Base-by-base conservation (phyloP, 2,888 invertebrate species). In the Ectropis crepuscularia region DNA sequence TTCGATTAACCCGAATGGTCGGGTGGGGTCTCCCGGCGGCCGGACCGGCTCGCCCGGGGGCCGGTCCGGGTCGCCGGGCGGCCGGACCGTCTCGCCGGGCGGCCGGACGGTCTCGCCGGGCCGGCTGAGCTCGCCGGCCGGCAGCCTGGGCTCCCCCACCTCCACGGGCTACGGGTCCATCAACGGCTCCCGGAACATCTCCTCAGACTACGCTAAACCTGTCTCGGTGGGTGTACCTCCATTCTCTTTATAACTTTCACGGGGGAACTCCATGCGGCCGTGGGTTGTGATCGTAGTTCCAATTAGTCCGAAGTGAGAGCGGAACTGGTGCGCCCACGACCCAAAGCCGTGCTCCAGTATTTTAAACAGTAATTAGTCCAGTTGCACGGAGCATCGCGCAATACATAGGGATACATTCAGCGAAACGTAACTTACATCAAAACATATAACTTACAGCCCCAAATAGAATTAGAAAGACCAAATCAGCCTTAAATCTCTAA, bases 121-220 rank as follows among this genome's bases (percentile, higher is more conserved):
- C 51, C 16, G 68, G 53, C 75, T 85, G 48, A 92, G 90, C 58
- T 4, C 71, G 58, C 89, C 91, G 5, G 89, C 89, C 6, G 89
- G 89, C 68, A 88, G 94, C 49, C 90, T 94, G 58, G 90, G 87
- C 77, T 94, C 88, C 0, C 92, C 92, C 0, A 89, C 92, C 0
- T 94, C 95, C 6, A 94, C 95, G 2, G 96, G 96, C 38, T 97
- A 97, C 79, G 97, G 97, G n/a, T 96, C 96, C 51, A 94, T 97
- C 68, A 96, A 96, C 80, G 95, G 96, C 73, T 94, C 94, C 53
- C 94, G 94, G 81, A 90, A 93, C 77, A 87, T 89, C 62, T 81
- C 84, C 43, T 79, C 87, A 57, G 90, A 92, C 80, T 93, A 93
- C 71, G 89, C 92, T 70, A 93, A 94, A 72, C 93, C 95, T 51